Evolutionary conservation across 2,888 invertebrate genomes (phyloP), one percentile per base, ranked within the genome.

Genomic region (Athripsodes cinereus): DNA sequence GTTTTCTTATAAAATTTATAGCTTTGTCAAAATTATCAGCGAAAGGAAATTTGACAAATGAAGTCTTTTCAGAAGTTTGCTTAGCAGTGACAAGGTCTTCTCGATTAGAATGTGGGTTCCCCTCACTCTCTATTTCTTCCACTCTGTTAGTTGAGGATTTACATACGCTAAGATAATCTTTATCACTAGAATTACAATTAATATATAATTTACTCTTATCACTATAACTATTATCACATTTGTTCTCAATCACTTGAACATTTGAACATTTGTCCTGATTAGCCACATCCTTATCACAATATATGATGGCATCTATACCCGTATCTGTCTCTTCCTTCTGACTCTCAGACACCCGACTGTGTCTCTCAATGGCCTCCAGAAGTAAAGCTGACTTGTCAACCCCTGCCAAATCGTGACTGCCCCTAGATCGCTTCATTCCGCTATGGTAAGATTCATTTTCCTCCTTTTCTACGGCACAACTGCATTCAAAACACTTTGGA

Each of bases 341-440:
- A 21, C 20, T n/a, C 48, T 58, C 19, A 34, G 34, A 50, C 2
- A 50, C 69, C 69, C 50, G 70, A 70, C 58, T 68, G 55, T 79
- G 75, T 26, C 81, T 71, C 66, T 82, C 72, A 62, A 82, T 81
- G 55, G 82, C 82, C 62, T 81, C 80, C 55, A 82, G 67, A 59
- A 82, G 65, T 53, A 79, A 69, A 65, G 82, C 81, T 16, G 79
- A 80, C 65, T 79, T 80, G 67, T 75, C 79, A 3, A 72, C 48
- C 0, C 70, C 69, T 0, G 72, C 71, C 16, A 78, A 55, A 52
- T 78, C 69, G 64, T 76, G 76, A 52, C 68, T 76, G 0, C 67
- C 77, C n/a, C 74, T 72, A 0, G 78, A 78, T 19, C 78, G 65
- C 11, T 74, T 75, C 74, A 78, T 73, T 1, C 73, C 70, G 13